phyloP scores from a whole-genome alignment of 2,797 vertebrate species.

The Pygocentrus nattereri region DNA sequence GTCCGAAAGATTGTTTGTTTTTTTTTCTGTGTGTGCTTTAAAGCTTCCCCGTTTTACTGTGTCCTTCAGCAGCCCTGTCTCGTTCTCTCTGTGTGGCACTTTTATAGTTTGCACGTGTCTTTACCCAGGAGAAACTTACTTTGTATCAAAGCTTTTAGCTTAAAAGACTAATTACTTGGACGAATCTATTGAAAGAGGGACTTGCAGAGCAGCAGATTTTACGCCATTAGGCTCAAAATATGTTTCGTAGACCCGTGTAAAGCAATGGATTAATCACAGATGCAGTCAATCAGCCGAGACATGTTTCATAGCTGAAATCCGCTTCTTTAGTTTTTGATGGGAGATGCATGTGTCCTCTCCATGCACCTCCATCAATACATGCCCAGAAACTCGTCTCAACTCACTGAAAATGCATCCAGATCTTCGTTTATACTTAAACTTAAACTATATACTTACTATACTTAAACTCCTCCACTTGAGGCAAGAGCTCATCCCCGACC shows the following conservation, averaged over 20 bases:
- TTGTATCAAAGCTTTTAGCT: constrained; percentile 46
- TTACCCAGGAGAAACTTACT: constrained; percentile 9
- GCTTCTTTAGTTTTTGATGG: too few relatives aligned
- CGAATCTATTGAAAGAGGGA: constrained; percentile 19
- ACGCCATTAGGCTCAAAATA: constrained; percentile 9
- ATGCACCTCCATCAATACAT: too few relatives aligned
- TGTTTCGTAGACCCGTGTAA: not conserved
- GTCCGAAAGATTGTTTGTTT: constrained; percentile 15
- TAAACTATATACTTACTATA: too few relatives aligned
- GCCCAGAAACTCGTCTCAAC: too few relatives aligned
- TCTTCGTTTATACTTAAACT: too few relatives aligned
- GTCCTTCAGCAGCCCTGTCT: constrained; percentile 46
- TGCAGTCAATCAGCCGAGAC: too few relatives aligned
- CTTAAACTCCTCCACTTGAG: too few relatives aligned
- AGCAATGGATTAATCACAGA: not conserved
- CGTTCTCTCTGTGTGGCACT: not conserved
- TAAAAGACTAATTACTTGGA: constrained; percentile 32
- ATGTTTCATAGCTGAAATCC: too few relatives aligned
- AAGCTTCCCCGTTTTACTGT: constrained; percentile 29
- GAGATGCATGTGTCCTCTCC: too few relatives aligned
- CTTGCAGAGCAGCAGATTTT: not conserved
- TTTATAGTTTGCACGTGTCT: constrained; percentile 28
- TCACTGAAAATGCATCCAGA: too few relatives aligned
- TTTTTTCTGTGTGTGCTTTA: constrained; percentile 16
- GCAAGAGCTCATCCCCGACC: too few relatives aligned